These are phyloP conservation scores for Discoglossus pictus DNA, from an alignment of 2,797 vertebrate species.

Conservation along the genomic window DNA sequence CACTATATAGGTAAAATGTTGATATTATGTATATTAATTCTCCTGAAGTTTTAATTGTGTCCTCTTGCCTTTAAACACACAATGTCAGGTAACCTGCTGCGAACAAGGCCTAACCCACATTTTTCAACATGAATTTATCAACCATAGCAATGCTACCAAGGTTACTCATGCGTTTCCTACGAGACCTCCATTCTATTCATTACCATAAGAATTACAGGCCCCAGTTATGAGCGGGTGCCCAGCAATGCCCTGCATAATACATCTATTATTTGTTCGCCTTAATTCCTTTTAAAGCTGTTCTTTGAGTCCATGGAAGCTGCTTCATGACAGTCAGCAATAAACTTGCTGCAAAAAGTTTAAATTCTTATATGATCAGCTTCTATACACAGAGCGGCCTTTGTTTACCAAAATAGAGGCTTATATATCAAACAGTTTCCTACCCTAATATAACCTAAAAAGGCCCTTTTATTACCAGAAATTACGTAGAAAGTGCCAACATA, in stretches of 20 bases:
- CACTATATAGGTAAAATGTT: neutral
- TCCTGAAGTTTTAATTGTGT: neutral
- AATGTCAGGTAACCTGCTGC: slow-evolving; percentile 2
- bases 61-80: slow-evolving; percentile 2
- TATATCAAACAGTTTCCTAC: neutral
- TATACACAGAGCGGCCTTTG: neutral
- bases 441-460: neutral
- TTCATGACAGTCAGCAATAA: slow-evolving; percentile 14
- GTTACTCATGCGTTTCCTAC: slow-evolving; percentile 1
- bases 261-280: neutral
- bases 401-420: neutral
- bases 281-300: slow-evolving; percentile 7
- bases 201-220: neutral
- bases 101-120: neutral
- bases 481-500: neutral
- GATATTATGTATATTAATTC: neutral
- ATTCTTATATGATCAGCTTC: neutral
- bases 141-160: slow-evolving; percentile 1
- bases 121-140: neutral
- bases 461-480: neutral
- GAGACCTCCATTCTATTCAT: slow-evolving; percentile 11
- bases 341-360: slow-evolving; percentile 7
- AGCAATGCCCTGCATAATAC: slow-evolving; percentile 3
- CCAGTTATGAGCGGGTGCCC: neutral
- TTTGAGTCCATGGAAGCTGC: slow-evolving; percentile 6